Conservation (phyloP, 2,797 vertebrate species). For the Sebastolobus altivelis region DNA sequence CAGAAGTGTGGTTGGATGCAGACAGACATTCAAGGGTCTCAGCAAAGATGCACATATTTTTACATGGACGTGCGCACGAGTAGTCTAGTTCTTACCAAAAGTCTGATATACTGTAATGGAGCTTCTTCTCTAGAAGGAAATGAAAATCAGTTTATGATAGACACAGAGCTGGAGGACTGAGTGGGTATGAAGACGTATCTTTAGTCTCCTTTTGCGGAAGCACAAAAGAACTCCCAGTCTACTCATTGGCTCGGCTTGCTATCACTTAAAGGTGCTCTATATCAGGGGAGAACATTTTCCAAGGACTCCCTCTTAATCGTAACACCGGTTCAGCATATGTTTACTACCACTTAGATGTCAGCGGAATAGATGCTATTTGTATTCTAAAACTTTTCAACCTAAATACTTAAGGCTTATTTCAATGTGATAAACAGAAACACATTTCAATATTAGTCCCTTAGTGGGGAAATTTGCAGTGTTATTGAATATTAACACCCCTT, state of each 20-base stretch:
- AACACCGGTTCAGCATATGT: too few relatives aligned
- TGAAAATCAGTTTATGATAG: background rate
- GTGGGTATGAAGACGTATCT: background rate
- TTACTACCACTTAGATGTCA: too few relatives aligned
- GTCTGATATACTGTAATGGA: background rate
- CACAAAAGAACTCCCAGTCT: background rate
- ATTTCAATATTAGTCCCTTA: too few relatives aligned
- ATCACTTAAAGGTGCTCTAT: background rate
- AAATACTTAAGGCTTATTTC: too few relatives aligned
- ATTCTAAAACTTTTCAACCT: too few relatives aligned
- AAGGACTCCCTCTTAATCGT: too few relatives aligned
- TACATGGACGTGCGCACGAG: background rate
- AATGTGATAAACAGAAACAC: too few relatives aligned
- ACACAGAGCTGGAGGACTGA: background rate
- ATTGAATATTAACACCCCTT: too few relatives aligned
- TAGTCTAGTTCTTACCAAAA: background rate
- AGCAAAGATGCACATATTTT: conserved; percentile 27
- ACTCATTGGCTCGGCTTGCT: background rate
- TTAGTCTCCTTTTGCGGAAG: background rate
- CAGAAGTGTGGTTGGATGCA: conserved; percentile 41
- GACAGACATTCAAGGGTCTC: conserved; percentile 15
- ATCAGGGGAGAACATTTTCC: too few relatives aligned
- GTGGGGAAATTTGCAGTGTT: too few relatives aligned
- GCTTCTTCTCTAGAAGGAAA: background rate
- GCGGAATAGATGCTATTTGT: too few relatives aligned